Evolutionary conservation across 2,797 vertebrate species (phyloP), one percentile per base, ranked within the genome.

Genomic region (Hemibagrus guttatus): DNA sequence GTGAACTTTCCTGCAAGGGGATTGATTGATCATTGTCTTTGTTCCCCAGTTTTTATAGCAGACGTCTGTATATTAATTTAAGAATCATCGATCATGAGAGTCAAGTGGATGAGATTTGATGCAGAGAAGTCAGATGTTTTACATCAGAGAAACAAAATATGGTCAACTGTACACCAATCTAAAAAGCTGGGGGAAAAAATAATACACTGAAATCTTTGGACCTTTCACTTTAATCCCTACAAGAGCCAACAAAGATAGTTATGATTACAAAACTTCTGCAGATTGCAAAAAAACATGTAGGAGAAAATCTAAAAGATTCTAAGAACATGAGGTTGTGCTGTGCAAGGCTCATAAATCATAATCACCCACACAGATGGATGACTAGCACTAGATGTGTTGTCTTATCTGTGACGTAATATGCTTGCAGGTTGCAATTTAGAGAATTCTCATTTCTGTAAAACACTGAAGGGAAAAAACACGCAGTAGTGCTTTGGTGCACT

Each of bases 331-430:
- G 58, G n/a, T 72, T 72, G 61, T 31, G 28, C 26, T 78, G 52
- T 68, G 16, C 52, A 66, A n/a, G 61, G 75, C 61, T 87, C 76
- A 78, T 85, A 87, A 86, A 82, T 88, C 88, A 88, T 84, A 54
- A 69, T 88, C 66, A 66, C 87, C 79, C 83, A 75, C 84, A 83
- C 87, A 91, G 69, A 88, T 88, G 83, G 83, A 85, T 75, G 71
- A 71, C 81, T 80, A 85, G 83, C 69, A 66, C 75, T 86, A 21
- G 11, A 84, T 72, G 69, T 81, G 84, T 87, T 89, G 84, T 84
- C 85, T 86, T 78, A 69, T 58, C 46, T 81, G 61, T 78, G 66
- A 63, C 54, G 52, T 83, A 86, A 52, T 80, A 61, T 83, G 64
- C 66, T 81, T 87, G 63, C 78, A 85, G 85, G 39, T 61, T 69